These are phyloP conservation scores for Phrynocephalus forsythii DNA, from an alignment of 2,797 vertebrate species.

Conservation along the genomic window DNA sequence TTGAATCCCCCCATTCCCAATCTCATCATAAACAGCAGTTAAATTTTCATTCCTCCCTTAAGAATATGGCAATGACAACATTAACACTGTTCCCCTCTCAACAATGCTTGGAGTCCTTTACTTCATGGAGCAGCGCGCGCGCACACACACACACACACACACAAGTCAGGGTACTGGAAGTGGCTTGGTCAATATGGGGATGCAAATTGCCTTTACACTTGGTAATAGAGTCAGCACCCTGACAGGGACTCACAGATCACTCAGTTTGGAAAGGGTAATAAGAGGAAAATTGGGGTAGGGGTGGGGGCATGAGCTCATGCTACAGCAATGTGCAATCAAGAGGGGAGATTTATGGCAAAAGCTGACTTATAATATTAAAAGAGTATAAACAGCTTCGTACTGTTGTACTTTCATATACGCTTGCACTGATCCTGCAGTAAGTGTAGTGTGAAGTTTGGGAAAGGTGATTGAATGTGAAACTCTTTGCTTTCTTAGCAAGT, in stretches of 20 bases:
- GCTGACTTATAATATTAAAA: constrained; percentile 77
- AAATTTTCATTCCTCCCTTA: constrained; percentile 53
- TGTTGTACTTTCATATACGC: constrained; percentile 62
- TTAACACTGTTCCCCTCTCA: constrained; percentile 22
- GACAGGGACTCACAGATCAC: constrained; percentile 80
- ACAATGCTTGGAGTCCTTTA: constrained; percentile 49
- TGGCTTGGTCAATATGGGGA: constrained; percentile 47
- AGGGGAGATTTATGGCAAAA: constrained; percentile 76
- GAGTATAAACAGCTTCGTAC: constrained; percentile 78
- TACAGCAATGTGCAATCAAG: constrained; percentile 69
- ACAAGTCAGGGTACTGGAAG: constrained; percentile 44
- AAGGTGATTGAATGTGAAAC: constrained; percentile 62
- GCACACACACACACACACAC: no score
- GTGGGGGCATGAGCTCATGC: constrained; percentile 66
- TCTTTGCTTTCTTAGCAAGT: constrained; percentile 55
- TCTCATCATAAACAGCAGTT: constrained; percentile 26
- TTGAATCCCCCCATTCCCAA: neutral
- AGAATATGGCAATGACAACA: constrained; percentile 46
- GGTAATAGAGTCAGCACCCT: constrained; percentile 80
- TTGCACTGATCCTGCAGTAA: constrained; percentile 56
- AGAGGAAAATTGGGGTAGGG: constrained; percentile 74
- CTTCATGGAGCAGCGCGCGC: constrained; percentile 55
- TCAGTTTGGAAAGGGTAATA: constrained; percentile 77
- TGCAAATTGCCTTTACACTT: constrained; percentile 79
- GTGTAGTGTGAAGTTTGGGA: constrained; percentile 64